Base-by-base conservation (phyloP, 1,140 invertebrate species). In the Drosophila truncata region DNA sequence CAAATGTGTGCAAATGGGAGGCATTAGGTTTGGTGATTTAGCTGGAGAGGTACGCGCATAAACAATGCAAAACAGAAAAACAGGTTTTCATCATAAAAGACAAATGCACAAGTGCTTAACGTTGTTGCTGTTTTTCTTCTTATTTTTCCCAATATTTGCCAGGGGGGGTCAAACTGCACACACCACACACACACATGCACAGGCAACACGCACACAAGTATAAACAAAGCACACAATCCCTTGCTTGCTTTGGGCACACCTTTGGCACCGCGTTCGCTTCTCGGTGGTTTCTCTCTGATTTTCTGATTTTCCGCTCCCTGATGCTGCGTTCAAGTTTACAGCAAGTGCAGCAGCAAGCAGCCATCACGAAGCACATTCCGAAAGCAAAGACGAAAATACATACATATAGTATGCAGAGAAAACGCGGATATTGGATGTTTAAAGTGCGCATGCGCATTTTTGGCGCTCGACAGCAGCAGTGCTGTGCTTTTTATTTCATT, bases 211-310 rank as follows among this genome's bases (percentile, higher is more conserved):
- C 44, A 84, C 52, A 73, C 77, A 81, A 70, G 72, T 49, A 58
- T 81, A 85, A 85, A 80, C 72, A 88, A 80, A 78, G 64, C 80
- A 79, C 41, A 70, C 33, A 66, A 64, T 82, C 62, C 61, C 67
- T 83, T 69, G 52, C 52, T 70, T 66, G 44, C 33, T 55, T 61
- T 69, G 59, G 75, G 64, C 52, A 35, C 64, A 57, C 75, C 64
- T 50, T 27, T 64, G 31, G 54, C 57, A 72, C 41, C 49, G 47
- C 35, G 20, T 67, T 31, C 27, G 54, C 27, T 52, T 57, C 59
- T 62, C 23, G 37, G 54, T 66, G 46, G 42, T 60, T 65, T 39
- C 49, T 57, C 66, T 59, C 39, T 44, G 41, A 11, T 58, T 27
- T 64, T 31, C 33, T 31, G 14, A 20, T 25, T 44, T 72, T 72